Base-by-base conservation (phyloP, 1,140 invertebrate genomes). In the Cydia strobilella region DNA sequence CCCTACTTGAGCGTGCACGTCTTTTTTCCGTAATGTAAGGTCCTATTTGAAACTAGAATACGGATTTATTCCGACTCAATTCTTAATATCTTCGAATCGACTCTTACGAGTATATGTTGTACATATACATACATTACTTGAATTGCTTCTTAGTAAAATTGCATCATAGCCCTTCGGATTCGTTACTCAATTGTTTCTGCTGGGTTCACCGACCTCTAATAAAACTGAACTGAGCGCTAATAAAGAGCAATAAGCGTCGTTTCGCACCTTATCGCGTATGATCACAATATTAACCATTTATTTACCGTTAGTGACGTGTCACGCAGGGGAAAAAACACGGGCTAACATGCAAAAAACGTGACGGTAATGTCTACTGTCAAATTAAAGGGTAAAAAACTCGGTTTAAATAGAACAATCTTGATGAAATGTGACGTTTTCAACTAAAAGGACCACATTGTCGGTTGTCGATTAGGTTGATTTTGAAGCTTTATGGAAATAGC, bases 291-390 rank as follows among this genome's bases (percentile, higher is more conserved):
- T 39, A 69, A 69, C 31, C 65, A 69, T 69, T 69, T 69, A 69
- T 69, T 69, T 69, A 69, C 65, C 65, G 65, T 69, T 69, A 69
- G 65, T 69, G 65, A 69, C 65, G 31, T 69, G 35, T 69, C 65
- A 69, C 65, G 65, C 65, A 18, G n/a, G 31, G 7, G 5, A 31
- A 35, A 31, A 42, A 69, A 42, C 65, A 69, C 65, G 65, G 18
- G 31, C 65, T 35, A 35, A 5, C 31, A 69, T 31, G 65, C 27
- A 69, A 69, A 66, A 69, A 69, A 69, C 31, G 27, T 69, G 65
- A 31, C 65, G 65, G 31, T 35, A 69, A 59, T 59, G 54, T 59
- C 54, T 59, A 59, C 54, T 23, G 54, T 59, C 54, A 59, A 23
- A 59, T 59, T 23, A 59, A 12, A 6, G 54, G 9, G 9, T 6